These are phyloP conservation scores for Esox lucius DNA, from an alignment of 2,797 vertebrate species.

Conservation along the genomic window DNA sequence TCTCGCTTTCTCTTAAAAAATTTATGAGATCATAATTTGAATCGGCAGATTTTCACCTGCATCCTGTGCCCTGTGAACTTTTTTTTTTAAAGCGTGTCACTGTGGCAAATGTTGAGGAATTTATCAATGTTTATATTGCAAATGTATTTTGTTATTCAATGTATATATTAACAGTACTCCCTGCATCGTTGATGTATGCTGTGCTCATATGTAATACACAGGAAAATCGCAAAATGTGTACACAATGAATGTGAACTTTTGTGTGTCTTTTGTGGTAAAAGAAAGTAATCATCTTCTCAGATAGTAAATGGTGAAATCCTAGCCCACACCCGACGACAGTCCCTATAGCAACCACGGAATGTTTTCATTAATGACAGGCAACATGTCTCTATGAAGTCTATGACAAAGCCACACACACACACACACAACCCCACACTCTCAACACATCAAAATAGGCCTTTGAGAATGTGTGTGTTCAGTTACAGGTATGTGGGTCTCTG, in stretches of 20 bases:
- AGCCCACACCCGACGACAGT: background rate
- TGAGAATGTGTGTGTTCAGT: slow-evolving; percentile 28
- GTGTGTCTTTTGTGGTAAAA: background rate
- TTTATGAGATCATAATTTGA: slow-evolving; percentile 67
- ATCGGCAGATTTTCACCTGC: slow-evolving; percentile 71
- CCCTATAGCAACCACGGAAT: background rate
- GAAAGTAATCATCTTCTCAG: background rate
- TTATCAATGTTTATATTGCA: slow-evolving; percentile 61
- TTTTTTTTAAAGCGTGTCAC: slow-evolving; percentile 6
- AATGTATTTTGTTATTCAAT: slow-evolving; percentile 47
- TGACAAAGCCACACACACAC: slow-evolving; percentile 4
- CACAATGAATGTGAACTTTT: slow-evolving; percentile 2
- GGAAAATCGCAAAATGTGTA: slow-evolving; percentile 43
- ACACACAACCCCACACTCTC: slow-evolving; percentile 6
- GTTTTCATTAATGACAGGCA: slow-evolving; percentile 6
- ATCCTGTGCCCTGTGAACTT: slow-evolving; percentile 38
- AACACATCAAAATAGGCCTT: background rate
- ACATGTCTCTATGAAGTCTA: background rate
- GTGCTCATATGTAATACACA: slow-evolving; percentile 17
- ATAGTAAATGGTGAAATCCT: background rate
- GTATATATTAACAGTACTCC: slow-evolving; percentile 53
- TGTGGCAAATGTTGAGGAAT: slow-evolving; percentile 46
- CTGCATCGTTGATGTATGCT: background rate
- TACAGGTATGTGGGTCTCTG: slow-evolving; percentile 36
- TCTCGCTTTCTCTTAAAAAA: slow-evolving; percentile 59